Evolutionary conservation across 2,797 vertebrate genomes (phyloP).

Genomic region (Ctenopoma kingsleyae): DNA sequence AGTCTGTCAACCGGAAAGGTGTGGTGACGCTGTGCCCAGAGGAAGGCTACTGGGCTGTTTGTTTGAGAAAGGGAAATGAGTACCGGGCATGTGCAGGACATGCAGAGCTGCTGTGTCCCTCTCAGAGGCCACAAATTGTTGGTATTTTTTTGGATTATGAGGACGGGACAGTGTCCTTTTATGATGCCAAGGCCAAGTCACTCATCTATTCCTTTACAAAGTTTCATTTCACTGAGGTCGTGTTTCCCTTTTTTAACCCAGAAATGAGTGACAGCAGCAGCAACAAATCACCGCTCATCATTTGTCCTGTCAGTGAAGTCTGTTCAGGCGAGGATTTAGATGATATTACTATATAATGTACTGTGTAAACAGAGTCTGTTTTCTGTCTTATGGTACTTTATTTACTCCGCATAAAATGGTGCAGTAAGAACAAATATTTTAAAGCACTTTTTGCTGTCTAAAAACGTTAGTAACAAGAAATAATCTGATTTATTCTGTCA

Average conservation of each 20-base stretch:
- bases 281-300: conserved; percentile 74
- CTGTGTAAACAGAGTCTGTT: neutral
- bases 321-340: conserved; percentile 45
- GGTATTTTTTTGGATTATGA: conserved; percentile 80
- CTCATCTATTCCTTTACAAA: conserved; percentile 80
- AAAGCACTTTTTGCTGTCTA: too few species aligned
- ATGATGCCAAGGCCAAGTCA: conserved; percentile 57
- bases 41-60: conserved; percentile 79
- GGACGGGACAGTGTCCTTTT: conserved; percentile 77
- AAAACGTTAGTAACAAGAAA: too few species aligned
- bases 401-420: conserved; percentile 5
- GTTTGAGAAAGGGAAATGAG: conserved; percentile 72
- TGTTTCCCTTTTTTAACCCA: conserved; percentile 82
- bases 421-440: neutral
- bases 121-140: conserved; percentile 55
- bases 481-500: neutral
- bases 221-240: conserved; percentile 62
- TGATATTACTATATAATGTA: conserved; percentile 68
- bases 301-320: conserved; percentile 47
- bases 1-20: conserved; percentile 80
- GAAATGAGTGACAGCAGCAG: conserved; percentile 66
- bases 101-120: conserved; percentile 66
- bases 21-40: conserved; percentile 77
- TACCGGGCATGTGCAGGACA: conserved; percentile 76
- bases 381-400: neutral